These are phyloP conservation scores for Bradypodion pumilum DNA, from an alignment of 2,797 vertebrate species.

Conservation along the genomic window DNA sequence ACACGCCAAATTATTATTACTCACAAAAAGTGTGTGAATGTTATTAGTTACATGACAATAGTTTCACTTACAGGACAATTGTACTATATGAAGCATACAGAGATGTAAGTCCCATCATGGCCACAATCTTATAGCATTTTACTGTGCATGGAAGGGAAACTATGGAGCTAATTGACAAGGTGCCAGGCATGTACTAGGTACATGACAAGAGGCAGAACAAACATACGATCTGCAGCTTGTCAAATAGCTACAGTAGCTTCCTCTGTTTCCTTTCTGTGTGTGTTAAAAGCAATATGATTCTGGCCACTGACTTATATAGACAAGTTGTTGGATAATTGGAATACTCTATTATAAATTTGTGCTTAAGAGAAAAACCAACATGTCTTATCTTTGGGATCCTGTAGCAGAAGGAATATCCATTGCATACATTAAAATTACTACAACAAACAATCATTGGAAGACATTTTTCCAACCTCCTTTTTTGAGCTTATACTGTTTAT, in stretches of 20 bases:
- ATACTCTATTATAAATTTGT: conserved; percentile 59
- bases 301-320: conserved; percentile 46
- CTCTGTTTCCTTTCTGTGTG: too few relatives aligned
- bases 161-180: too few relatives aligned
- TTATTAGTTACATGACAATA: conserved; percentile 30
- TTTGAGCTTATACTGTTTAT: conserved; percentile 42
- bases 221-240: too few relatives aligned
- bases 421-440: conserved; percentile 56
- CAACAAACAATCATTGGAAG: conserved; percentile 19
- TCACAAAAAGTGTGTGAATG: neutral
- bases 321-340: conserved; percentile 66
- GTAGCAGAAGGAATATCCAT: conserved; percentile 58
- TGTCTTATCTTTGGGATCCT: conserved; percentile 58
- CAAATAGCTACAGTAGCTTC: too few relatives aligned
- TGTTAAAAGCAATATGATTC: too few relatives aligned
- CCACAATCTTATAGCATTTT: neutral
- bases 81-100: too few relatives aligned
- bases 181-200: too few relatives aligned
- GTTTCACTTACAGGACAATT: conserved; percentile 5
- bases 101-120: neutral
- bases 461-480: conserved; percentile 61
- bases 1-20: neutral
- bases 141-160: neutral
- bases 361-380: conserved; percentile 52
- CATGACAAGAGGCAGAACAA: too few relatives aligned